Percentiles rank a stretch among this genome's conserved stretches.
These are phyloP conservation scores for Dolichopus griseipennis DNA, from an alignment of 2,888 invertebrate genomes.

Conservation along the genomic window DNA sequence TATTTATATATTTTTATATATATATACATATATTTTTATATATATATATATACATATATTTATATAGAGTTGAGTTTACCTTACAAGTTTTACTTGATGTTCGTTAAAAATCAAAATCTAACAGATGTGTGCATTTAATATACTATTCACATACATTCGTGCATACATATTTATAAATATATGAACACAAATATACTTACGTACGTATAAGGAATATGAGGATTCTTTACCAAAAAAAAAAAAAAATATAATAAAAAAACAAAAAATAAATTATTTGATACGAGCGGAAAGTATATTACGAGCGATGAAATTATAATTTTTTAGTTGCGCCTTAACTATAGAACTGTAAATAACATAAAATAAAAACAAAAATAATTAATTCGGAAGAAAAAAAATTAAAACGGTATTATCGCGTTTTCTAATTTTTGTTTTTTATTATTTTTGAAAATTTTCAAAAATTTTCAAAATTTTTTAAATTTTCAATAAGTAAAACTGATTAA, in stretches of 20 bases:
- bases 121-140: constrained; percentile 4
- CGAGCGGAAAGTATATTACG: not conserved
- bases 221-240: not conserved
- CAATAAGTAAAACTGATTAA: no score
- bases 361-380: not conserved
- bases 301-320: not conserved
- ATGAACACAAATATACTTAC: not conserved
- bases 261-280: no score
- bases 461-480: not conserved
- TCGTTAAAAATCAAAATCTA: constrained; percentile 6
- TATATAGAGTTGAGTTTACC: not conserved
- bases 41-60: not conserved
- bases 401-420: not conserved
- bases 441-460: not conserved
- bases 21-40: not conserved
- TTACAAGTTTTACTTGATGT: not conserved
- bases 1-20: no score
- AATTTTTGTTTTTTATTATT: no score
- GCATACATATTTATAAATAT: not conserved
- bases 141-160: not conserved
- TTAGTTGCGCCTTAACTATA: constrained; percentile 1
- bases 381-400: not conserved
- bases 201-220: not conserved
- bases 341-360: not conserved
- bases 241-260: not conserved